These are phyloP conservation scores for Romanogobio albipinnatus DNA, from an alignment of 2,113 vertebrate genomes.

Conservation along the genomic window DNA sequence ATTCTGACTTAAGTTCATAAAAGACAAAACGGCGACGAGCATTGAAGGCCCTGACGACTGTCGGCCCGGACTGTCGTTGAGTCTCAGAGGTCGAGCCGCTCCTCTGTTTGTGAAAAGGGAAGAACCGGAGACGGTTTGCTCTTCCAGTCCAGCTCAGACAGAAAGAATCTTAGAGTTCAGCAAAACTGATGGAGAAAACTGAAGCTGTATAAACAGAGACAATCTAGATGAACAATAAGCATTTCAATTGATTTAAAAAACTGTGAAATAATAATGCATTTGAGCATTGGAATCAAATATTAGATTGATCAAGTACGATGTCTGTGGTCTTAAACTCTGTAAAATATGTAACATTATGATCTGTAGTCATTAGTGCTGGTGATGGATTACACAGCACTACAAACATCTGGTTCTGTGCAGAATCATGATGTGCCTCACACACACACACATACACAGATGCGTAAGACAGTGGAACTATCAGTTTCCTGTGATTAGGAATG, in stretches of 20 bases:
- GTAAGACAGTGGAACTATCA: slow-evolving; percentile 67
- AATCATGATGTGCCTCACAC: slow-evolving; percentile 49
- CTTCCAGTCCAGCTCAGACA: background rate
- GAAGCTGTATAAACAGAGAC: background rate
- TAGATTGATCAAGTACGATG: background rate
- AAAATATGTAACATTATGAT: background rate
- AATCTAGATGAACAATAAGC: background rate
- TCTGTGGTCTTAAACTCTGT: background rate
- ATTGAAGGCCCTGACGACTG: background rate
- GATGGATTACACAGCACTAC: background rate
- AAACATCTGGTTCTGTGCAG: background rate
- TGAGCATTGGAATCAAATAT: background rate
- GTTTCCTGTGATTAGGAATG: slow-evolving; percentile 67
- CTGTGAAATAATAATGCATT: background rate
- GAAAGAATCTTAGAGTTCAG: background rate
- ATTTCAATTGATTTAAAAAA: background rate
- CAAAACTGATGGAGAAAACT: background rate
- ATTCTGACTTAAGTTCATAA: background rate
- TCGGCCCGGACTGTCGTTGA: background rate
- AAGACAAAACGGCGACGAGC: background rate
- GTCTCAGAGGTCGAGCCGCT: background rate
- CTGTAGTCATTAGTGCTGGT: background rate
- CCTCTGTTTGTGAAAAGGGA: background rate
- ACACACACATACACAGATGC: slow-evolving; percentile 54
- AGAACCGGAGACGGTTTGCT: background rate